Conservation (phyloP, 2,797 vertebrate species). For the Pachyuromys duprasi region DNA sequence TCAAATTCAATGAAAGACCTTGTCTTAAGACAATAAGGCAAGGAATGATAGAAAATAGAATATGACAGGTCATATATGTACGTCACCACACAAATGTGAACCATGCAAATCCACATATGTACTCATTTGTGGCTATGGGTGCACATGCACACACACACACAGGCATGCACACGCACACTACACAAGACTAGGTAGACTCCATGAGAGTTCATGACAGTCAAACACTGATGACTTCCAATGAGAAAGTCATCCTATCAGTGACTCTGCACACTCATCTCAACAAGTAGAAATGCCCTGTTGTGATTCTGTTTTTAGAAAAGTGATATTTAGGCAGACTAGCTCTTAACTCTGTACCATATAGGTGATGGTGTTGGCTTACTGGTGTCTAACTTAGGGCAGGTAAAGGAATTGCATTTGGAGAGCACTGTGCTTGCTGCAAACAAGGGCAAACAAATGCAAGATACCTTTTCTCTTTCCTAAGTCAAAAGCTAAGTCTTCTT, state of each 20-base stretch:
- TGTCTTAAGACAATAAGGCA: background rate
- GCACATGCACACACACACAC: background rate
- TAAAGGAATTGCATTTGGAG: background rate
- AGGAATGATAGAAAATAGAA: background rate
- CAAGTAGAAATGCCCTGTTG: background rate
- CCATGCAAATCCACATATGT: background rate
- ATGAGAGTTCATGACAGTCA: background rate
- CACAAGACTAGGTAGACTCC: background rate
- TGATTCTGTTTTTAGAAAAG: background rate
- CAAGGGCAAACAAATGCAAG: background rate
- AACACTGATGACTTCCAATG: background rate
- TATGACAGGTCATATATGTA: background rate
- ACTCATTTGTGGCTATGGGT: rapidly evolving
- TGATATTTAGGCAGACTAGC: background rate
- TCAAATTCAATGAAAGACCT: background rate
- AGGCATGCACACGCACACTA: background rate
- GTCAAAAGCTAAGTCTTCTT: background rate
- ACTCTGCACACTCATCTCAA: background rate
- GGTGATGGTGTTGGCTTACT: background rate
- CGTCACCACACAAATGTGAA: background rate
- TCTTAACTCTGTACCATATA: background rate
- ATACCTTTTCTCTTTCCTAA: background rate
- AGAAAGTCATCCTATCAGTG: background rate
- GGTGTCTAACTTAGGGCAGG: background rate
- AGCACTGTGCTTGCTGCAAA: background rate